phyloP scores from a whole-genome alignment of 1,140 invertebrate species.

The Scaptomyza montana region DNA sequence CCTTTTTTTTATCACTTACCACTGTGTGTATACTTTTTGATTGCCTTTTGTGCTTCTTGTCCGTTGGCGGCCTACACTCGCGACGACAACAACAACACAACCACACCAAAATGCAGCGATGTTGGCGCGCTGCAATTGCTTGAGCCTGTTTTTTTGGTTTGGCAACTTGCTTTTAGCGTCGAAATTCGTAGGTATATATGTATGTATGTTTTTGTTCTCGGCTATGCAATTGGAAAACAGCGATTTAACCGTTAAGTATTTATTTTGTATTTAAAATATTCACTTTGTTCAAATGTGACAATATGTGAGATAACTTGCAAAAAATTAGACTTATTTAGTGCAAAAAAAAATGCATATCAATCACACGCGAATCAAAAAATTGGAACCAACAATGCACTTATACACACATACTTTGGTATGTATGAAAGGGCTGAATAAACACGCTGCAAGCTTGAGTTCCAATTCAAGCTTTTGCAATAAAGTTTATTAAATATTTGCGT shows the following conservation, averaged over 20 bases:
- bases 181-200: slow-evolving; percentile 25
- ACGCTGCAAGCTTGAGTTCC: slow-evolving; percentile 26
- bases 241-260: slow-evolving; percentile 5
- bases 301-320: slow-evolving; percentile 23
- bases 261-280: slow-evolving; percentile 2
- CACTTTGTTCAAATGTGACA: slow-evolving; percentile 18
- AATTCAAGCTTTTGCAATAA: slow-evolving; percentile 11
- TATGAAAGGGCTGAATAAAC: slow-evolving; percentile 24
- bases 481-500: slow-evolving; percentile 4
- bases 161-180: slow-evolving; percentile 49
- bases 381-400: slow-evolving; percentile 51
- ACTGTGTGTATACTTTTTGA: slow-evolving; percentile 41
- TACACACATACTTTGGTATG: slow-evolving; percentile 38
- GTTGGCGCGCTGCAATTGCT: slow-evolving; percentile 52
- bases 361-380: slow-evolving; percentile 38
- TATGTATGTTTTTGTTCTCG: neutral
- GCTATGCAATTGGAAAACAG: slow-evolving; percentile 32
- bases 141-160: slow-evolving; percentile 50
- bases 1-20: slow-evolving; percentile 48
- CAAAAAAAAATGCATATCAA: slow-evolving; percentile 20
- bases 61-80: slow-evolving; percentile 39
- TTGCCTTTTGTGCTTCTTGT: slow-evolving; percentile 50
- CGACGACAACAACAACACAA: slow-evolving; percentile 64
- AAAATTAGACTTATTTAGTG: slow-evolving; percentile 18
- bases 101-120: slow-evolving; percentile 51